Conservation (phyloP, 2,113 vertebrate genomes). For the Ophthalmolycus amberensis region DNA sequence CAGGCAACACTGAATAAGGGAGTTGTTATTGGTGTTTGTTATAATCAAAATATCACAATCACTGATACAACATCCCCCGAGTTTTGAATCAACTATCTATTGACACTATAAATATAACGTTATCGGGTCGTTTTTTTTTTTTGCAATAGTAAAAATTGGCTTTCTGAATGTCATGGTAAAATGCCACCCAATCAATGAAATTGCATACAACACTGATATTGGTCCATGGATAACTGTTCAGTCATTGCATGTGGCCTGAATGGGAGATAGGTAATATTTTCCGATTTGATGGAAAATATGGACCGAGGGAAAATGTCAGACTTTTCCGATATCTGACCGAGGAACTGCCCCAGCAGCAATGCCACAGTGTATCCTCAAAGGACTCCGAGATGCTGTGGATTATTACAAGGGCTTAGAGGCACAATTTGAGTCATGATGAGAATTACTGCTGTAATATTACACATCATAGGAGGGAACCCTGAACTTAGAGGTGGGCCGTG, state of each 20-base stretch:
- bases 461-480: slow-evolving; percentile 42
- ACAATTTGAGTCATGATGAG: slow-evolving; percentile 64
- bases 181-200: slow-evolving; percentile 66
- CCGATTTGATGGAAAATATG: slow-evolving; percentile 59
- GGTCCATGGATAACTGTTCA: slow-evolving; percentile 53
- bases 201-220: slow-evolving; percentile 22
- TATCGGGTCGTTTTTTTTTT: slow-evolving; percentile 13
- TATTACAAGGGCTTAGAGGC: slow-evolving; percentile 34
- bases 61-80: neutral
- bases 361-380: slow-evolving; percentile 35
- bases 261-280: slow-evolving; percentile 48
- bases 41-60: slow-evolving; percentile 26
- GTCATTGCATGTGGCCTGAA: slow-evolving; percentile 24
- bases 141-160: slow-evolving; percentile 45
- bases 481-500: slow-evolving; percentile 36
- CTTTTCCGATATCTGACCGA: slow-evolving; percentile 25
- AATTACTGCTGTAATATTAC: slow-evolving; percentile 62
- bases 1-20: slow-evolving; percentile 6
- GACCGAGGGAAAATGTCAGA: slow-evolving; percentile 68
- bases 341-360: neutral
- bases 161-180: slow-evolving; percentile 75
- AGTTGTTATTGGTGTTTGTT: neutral
- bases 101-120: slow-evolving; percentile 41
- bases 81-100: slow-evolving; percentile 33
- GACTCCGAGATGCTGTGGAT: slow-evolving; percentile 38